Conservation (phyloP, 2,113 vertebrate genomes). For the Sprattus sprattus region DNA sequence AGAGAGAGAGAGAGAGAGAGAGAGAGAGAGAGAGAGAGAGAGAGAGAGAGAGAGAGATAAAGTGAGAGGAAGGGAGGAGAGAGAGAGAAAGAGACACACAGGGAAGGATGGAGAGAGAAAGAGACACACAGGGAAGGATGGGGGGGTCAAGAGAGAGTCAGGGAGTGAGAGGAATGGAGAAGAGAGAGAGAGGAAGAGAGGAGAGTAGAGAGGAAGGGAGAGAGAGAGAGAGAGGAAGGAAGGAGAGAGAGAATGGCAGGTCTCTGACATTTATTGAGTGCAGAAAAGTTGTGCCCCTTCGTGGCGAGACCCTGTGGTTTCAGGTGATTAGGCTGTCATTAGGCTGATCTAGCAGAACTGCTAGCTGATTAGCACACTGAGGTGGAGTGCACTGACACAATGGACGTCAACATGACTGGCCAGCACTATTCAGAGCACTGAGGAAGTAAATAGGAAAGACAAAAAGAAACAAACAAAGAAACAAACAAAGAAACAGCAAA, state of each 20-base stretch:
- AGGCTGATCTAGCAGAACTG: slow-evolving; percentile 41
- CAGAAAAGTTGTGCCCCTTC: neutral
- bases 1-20: neutral
- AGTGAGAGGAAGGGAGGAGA: no score
- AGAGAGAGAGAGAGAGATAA: neutral
- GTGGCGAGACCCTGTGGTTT: slow-evolving; percentile 37
- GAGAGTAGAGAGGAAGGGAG: no score
- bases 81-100: no score
- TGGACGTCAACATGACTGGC: neutral
- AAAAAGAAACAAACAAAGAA: neutral
- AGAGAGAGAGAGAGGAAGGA: neutral
- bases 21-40: no score
- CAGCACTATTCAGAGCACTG: neutral
- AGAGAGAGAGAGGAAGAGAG: neutral
- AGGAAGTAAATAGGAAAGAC: neutral
- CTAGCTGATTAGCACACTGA: slow-evolving; percentile 40
- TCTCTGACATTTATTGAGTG: slow-evolving; percentile 42
- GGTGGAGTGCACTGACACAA: slow-evolving; percentile 43
- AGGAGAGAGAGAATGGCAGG: neutral
- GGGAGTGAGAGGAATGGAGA: neutral
- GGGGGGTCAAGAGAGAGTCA: neutral
- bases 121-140: neutral
- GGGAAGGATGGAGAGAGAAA: neutral
- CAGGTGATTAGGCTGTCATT: slow-evolving; percentile 45
- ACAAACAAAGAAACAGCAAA: neutral